Conservation (phyloP, 64 coral and sea anemone genomes). For the Actinia tenebrosa region DNA sequence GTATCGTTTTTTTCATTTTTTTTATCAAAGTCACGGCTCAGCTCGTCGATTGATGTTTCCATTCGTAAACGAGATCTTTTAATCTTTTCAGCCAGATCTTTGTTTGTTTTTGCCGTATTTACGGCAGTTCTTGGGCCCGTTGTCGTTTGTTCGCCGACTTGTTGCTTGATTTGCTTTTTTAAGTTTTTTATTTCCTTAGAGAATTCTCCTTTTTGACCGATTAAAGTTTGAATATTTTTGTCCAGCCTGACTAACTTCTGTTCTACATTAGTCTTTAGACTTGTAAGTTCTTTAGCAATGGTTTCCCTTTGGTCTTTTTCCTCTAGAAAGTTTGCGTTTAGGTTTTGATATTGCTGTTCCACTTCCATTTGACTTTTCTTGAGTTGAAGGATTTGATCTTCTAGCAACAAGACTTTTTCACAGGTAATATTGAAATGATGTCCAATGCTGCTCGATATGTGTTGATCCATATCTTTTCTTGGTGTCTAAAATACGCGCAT, state of each 20-base stretch:
- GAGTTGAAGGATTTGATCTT: not conserved
- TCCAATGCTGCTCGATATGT: not conserved
- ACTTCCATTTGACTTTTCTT: not conserved
- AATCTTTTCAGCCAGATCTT: not conserved
- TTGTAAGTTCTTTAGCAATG: not conserved
- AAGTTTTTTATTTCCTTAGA: not conserved
- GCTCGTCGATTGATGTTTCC: not conserved
- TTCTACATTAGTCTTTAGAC: not conserved
- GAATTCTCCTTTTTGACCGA: not conserved
- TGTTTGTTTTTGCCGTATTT: not conserved
- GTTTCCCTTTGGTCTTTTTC: not conserved
- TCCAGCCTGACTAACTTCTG: not conserved
- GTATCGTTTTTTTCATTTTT: not conserved
- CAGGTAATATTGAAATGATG: not conserved
- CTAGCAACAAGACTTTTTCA: not conserved
- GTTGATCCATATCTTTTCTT: not conserved
- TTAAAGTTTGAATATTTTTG: not conserved
- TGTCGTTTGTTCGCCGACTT: not conserved
- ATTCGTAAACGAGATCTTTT: not conserved
- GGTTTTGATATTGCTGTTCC: not conserved
- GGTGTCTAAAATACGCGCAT: not conserved
- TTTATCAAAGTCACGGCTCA: not conserved
- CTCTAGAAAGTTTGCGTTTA: not conserved
- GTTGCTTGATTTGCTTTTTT: not conserved
- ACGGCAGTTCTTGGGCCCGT: not conserved